phyloP scores from a whole-genome alignment of 1,140 invertebrate genomes.

The Drosophila sp. region DNA sequence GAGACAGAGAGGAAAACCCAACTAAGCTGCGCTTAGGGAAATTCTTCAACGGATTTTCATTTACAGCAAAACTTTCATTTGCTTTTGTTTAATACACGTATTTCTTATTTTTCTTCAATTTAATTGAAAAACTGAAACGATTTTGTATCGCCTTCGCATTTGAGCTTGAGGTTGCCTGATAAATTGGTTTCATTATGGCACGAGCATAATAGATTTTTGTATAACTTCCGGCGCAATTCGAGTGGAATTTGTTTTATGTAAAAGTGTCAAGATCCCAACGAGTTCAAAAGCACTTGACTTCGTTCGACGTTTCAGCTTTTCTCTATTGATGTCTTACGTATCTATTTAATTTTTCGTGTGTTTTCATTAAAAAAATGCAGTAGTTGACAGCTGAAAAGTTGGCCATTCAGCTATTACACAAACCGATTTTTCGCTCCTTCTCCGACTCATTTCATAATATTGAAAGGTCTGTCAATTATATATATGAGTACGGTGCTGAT shows the following conservation, averaged over 20 bases:
- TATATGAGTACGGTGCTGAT: slow-evolving; percentile 27
- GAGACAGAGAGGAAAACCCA: slow-evolving; percentile 21
- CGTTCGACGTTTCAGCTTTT: slow-evolving; percentile 51
- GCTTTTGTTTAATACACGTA: slow-evolving; percentile 67
- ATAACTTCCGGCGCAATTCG: slow-evolving; percentile 63
- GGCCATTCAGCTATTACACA: slow-evolving; percentile 51
- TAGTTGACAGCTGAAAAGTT: slow-evolving; percentile 77
- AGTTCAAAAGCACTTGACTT: slow-evolving; percentile 72
- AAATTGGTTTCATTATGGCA: slow-evolving; percentile 71
- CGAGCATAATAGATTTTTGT: slow-evolving; percentile 64
- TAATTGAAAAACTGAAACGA: slow-evolving; percentile 60
- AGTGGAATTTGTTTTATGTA: slow-evolving; percentile 39
- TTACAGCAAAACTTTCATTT: slow-evolving; percentile 71
- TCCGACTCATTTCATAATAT: slow-evolving; percentile 70
- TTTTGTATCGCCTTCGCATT: slow-evolving; percentile 43
- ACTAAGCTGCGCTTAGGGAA: slow-evolving; percentile 77
- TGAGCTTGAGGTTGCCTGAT: slow-evolving; percentile 48
- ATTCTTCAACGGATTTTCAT: slow-evolving; percentile 79
- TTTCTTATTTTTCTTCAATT: slow-evolving; percentile 34
- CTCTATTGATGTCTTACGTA: slow-evolving; percentile 17
- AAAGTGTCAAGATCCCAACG: slow-evolving; percentile 63
- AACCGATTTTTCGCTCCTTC: slow-evolving; percentile 51
- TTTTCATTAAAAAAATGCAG: slow-evolving; percentile 50
- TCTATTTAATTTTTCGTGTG: slow-evolving; percentile 41
- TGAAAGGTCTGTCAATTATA: slow-evolving; percentile 77